phyloP scores from a whole-genome alignment of 37 sponge, comb jelly and placozoan species.

The Tethya wilhelma region DNA sequence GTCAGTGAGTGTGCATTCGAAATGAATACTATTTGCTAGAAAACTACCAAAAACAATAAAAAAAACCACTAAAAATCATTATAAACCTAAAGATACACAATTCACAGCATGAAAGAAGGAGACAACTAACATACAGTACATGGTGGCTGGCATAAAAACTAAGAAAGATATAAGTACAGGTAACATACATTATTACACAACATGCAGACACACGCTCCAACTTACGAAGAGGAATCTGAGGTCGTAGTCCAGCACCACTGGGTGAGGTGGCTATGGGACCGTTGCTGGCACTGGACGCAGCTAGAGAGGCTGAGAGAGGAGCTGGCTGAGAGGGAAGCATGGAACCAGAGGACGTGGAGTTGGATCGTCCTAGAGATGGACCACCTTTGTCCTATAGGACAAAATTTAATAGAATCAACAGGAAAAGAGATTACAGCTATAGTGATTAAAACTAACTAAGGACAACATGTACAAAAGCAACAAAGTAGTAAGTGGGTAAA shows the following conservation, averaged over 20 bases:
- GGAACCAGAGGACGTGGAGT: constrained; percentile 26
- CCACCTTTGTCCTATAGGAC: constrained; percentile 8
- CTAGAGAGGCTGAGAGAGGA: constrained; percentile 12
- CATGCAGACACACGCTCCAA: too few relatives aligned
- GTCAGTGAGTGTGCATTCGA: too few relatives aligned
- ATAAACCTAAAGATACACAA: too few relatives aligned
- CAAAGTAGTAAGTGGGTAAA: too few relatives aligned
- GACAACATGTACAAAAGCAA: too few relatives aligned
- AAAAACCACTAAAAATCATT: too few relatives aligned
- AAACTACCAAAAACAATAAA: too few relatives aligned
- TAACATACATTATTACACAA: too few relatives aligned
- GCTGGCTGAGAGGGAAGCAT: constrained; percentile 5
- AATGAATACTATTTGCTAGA: too few relatives aligned
- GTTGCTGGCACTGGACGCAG: constrained; percentile 1
- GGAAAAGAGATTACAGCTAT: constrained; percentile 1
- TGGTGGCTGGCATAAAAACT: not conserved
- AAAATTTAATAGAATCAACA: not conserved
- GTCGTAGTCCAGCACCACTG: too few relatives aligned
- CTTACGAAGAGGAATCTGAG: not conserved
- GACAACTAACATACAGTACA: too few relatives aligned
- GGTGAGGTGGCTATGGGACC: constrained; percentile 7
- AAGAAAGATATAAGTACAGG: not conserved
- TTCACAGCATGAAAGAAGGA: too few relatives aligned
- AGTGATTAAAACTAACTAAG: not conserved
- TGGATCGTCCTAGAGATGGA: not conserved